These are phyloP conservation scores for Cepaea nemoralis DNA, from an alignment of 1,140 invertebrate species.

Conservation along the genomic window DNA sequence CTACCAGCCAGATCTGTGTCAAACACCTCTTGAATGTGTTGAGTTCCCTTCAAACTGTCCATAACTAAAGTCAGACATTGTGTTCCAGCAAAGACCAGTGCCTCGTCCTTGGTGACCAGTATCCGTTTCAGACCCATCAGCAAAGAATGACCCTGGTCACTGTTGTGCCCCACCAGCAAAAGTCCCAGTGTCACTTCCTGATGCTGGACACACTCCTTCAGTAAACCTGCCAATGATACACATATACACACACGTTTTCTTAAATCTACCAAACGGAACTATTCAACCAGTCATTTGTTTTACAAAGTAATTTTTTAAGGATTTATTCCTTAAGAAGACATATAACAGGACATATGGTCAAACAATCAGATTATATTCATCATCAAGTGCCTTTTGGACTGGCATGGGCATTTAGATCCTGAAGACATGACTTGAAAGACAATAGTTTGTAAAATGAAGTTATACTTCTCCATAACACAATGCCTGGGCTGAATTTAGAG, in stretches of 20 bases:
- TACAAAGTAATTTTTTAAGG: too few relatives aligned
- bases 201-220: slow-evolving; percentile 15
- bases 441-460: too few relatives aligned
- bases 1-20: slow-evolving; percentile 27
- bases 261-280: too few relatives aligned
- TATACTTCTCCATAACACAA: too few relatives aligned
- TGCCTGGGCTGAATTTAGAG: too few relatives aligned
- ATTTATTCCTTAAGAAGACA: too few relatives aligned
- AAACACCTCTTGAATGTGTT: neutral
- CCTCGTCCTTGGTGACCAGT: neutral
- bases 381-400: too few relatives aligned
- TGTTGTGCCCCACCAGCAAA: neutral
- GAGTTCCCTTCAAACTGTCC: neutral
- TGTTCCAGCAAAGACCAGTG: neutral
- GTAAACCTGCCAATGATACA: slow-evolving; percentile 2
- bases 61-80: slow-evolving; percentile 16
- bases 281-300: too few relatives aligned
- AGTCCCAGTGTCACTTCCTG: neutral
- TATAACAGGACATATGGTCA: too few relatives aligned
- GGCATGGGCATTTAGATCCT: too few relatives aligned
- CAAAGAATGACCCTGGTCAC: neutral
- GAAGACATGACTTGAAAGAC: too few relatives aligned
- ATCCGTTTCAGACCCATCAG: slow-evolving; percentile 24
- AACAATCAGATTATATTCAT: too few relatives aligned
- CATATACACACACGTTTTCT: neutral